These are phyloP conservation scores for Drosophila orosa DNA, from an alignment of 1,140 invertebrate species.

Conservation along the genomic window DNA sequence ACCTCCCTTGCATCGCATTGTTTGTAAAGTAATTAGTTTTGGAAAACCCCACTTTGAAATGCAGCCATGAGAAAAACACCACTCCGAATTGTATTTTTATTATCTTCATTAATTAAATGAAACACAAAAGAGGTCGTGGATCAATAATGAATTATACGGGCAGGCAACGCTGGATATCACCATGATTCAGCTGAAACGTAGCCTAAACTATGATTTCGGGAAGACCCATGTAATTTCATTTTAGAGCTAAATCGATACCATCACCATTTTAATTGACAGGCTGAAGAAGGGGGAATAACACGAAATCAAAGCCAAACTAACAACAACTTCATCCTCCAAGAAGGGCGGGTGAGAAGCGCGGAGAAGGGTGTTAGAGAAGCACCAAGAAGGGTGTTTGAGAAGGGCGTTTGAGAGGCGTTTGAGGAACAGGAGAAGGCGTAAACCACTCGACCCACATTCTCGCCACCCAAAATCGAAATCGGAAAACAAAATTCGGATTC, in stretches of 20 bases:
- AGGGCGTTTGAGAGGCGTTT: background rate
- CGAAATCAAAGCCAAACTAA: slow-evolving; percentile 3
- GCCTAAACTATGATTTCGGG: slow-evolving; percentile 5
- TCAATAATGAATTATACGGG: slow-evolving; percentile 23
- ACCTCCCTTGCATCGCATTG: background rate
- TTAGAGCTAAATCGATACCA: slow-evolving; percentile 29
- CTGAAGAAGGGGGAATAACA: slow-evolving; percentile 7
- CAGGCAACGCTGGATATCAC: background rate
- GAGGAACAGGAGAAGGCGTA: slow-evolving; percentile 2
- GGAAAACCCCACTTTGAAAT: slow-evolving; percentile 3
- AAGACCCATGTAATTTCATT: slow-evolving; percentile 5
- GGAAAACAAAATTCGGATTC: slow-evolving; percentile 24
- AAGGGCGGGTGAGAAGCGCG: background rate
- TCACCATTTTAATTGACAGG: slow-evolving; percentile 29
- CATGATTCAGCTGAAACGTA: slow-evolving; percentile 19
- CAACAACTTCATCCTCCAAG: slow-evolving; percentile 4
- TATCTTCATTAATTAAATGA: slow-evolving; percentile 31
- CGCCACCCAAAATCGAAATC: slow-evolving; percentile 27
- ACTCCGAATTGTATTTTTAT: slow-evolving; percentile 3
- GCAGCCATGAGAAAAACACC: slow-evolving; percentile 3
- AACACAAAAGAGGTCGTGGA: slow-evolving; percentile 26
- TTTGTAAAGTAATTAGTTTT: slow-evolving; percentile 15
- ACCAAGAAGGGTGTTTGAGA: background rate
- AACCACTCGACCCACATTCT: slow-evolving; percentile 33
- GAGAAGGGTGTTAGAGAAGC: slow-evolving; percentile 2